Evolutionary conservation across 2,797 vertebrate genomes (phyloP).

Genomic region (Echeneis naucrates): DNA sequence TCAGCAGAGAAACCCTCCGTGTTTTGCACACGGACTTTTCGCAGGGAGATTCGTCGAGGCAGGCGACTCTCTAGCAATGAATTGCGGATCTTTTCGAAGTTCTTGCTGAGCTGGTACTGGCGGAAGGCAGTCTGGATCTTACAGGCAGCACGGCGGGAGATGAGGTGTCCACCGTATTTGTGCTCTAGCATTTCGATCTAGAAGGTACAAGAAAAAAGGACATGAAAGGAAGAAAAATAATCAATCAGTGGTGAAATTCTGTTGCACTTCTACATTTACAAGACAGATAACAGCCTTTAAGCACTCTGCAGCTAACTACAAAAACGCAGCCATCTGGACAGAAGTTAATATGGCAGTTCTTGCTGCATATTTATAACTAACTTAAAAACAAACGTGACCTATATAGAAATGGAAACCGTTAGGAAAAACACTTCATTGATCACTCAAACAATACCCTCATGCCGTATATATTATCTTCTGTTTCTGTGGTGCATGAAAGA

Average conservation of each 20-base stretch:
- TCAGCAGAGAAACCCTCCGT: conserved; percentile 92
- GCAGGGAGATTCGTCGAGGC: conserved; percentile 94
- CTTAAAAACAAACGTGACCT: neutral
- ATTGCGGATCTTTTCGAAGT: conserved; percentile 99
- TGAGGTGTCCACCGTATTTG: conserved; percentile 97
- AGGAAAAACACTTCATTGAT: neutral
- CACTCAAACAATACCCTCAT: neutral
- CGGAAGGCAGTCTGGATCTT: conserved; percentile 99
- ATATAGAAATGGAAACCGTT: conserved; percentile 2
- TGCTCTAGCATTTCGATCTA: conserved; percentile 99
- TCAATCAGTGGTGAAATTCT: conserved; percentile 5
- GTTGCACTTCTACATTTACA: neutral
- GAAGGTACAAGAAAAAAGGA: conserved; percentile 42
- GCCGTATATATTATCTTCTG: conserved; percentile 6
- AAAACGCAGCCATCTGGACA: neutral
- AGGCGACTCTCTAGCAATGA: conserved; percentile 97
- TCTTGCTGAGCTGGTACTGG: conserved; percentile 99
- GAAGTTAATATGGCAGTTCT: neutral
- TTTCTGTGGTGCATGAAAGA: conserved; percentile 24
- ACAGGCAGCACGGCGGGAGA: conserved; percentile 96
- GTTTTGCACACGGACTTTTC: conserved; percentile 92
- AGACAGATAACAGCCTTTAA: neutral
- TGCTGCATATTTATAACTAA: neutral
- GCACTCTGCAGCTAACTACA: neutral
- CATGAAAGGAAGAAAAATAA: conserved; percentile 31